These are phyloP conservation scores for Hyperoplus immaculatus DNA, from an alignment of 2,797 vertebrate genomes.

Conservation along the genomic window DNA sequence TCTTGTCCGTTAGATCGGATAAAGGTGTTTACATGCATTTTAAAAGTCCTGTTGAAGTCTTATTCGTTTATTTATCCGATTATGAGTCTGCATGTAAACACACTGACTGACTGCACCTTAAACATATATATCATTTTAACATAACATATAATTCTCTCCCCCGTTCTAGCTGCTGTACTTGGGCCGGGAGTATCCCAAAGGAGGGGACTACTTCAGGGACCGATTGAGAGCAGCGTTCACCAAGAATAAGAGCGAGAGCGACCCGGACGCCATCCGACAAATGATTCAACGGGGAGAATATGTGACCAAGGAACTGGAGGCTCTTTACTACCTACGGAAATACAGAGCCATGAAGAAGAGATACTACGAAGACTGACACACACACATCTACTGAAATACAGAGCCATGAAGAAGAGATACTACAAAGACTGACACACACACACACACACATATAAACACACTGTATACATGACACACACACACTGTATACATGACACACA, in stretches of 20 bases:
- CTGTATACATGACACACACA: background rate
- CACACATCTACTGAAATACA: background rate
- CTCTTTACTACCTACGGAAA: conserved; percentile 92
- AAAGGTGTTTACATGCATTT: no score
- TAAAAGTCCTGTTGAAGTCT: no score
- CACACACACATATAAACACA: no score
- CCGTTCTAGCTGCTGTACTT: conserved; percentile 87
- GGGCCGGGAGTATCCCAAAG: conserved; percentile 91
- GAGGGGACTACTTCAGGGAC: conserved; percentile 89
- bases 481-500: no score
- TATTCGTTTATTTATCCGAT: no score
- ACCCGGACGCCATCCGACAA: conserved; percentile 88
- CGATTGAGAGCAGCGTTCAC: conserved; percentile 88
- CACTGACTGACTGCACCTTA: no score
- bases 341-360: conserved; percentile 92
- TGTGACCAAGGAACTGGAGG: conserved; percentile 90
- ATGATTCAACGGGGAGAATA: conserved; percentile 88
- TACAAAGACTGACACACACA: no score
- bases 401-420: background rate
- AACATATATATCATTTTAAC: no score
- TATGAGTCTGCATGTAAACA: no score
- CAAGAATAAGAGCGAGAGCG: conserved; percentile 87
- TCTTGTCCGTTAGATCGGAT: no score
- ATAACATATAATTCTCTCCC: background rate
- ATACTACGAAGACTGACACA: conserved; percentile 82